phyloP scores from a whole-genome alignment of 2,888 invertebrate species.

The Heliconius cydno region DNA sequence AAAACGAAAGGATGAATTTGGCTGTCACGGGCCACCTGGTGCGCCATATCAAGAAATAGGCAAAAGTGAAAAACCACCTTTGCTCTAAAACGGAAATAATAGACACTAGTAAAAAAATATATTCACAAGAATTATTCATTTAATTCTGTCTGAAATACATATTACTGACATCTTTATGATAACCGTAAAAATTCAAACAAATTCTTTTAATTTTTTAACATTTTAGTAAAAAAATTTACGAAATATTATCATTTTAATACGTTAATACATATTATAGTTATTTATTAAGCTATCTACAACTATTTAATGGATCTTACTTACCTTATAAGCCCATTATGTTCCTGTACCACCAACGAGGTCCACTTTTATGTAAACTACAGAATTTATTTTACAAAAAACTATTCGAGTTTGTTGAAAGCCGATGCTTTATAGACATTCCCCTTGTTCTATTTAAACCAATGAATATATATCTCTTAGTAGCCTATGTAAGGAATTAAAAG shows the following conservation, averaged over 20 bases:
- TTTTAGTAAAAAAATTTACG: background rate
- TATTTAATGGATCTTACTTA: background rate
- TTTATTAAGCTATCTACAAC: slow-evolving; percentile 2
- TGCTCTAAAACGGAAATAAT: background rate
- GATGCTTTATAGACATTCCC: background rate
- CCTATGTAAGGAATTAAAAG: background rate
- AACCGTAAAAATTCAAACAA: background rate
- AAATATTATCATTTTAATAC: background rate
- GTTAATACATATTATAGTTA: background rate
- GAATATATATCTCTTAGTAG: background rate
- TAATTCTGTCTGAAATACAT: background rate
- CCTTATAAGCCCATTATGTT: background rate
- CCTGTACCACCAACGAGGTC: background rate
- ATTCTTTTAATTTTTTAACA: background rate
- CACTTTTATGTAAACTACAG: background rate
- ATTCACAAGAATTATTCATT: background rate
- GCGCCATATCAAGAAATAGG: no score
- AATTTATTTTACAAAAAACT: slow-evolving; percentile 6
- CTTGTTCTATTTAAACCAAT: background rate
- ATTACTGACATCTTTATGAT: background rate
- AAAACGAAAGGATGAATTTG: no score
- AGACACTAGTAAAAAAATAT: background rate
- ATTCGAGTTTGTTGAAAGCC: background rate
- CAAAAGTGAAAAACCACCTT: no score
- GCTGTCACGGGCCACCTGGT: no score